Percentiles rank a stretch among this genome's conserved stretches.
phyloP scores from a whole-genome alignment of 2,797 vertebrate genomes.

The Myotis vivesi region DNA sequence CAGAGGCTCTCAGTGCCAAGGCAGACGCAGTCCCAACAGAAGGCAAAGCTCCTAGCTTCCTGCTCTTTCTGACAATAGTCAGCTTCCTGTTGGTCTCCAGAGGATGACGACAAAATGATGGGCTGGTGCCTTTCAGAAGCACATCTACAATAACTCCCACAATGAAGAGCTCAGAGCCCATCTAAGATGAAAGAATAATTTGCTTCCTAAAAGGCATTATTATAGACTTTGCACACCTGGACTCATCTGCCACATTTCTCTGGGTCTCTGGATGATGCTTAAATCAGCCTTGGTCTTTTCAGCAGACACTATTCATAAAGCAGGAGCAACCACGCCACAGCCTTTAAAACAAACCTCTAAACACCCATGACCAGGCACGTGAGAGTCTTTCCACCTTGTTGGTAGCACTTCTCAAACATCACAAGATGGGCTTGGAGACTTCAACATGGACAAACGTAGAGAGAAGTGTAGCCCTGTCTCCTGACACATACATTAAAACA shows the following conservation, averaged over 20 bases:
- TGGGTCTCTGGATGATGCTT: background rate
- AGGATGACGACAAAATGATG: background rate
- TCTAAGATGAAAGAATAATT: background rate
- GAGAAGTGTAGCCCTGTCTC: no score
- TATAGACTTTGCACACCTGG: background rate
- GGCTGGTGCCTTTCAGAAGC: background rate
- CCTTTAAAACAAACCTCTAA: background rate
- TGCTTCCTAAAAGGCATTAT: background rate
- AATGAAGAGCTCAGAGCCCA: background rate
- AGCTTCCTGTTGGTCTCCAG: background rate
- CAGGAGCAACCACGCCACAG: background rate
- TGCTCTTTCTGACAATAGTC: background rate
- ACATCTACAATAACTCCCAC: background rate
- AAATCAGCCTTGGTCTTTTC: background rate
- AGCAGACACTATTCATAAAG: background rate
- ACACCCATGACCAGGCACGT: fast-evolving
- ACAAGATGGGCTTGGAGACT: background rate
- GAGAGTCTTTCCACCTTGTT: background rate
- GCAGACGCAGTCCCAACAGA: fast-evolving
- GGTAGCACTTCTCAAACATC: background rate
- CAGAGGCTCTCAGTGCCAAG: background rate
- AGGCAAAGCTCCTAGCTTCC: background rate
- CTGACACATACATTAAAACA: background rate
- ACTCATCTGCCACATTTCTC: background rate
- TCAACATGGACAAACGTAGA: fast-evolving